These are phyloP conservation scores for Delphinapterus leucas DNA, from an alignment of 2,113 vertebrate genomes.

Conservation along the genomic window DNA sequence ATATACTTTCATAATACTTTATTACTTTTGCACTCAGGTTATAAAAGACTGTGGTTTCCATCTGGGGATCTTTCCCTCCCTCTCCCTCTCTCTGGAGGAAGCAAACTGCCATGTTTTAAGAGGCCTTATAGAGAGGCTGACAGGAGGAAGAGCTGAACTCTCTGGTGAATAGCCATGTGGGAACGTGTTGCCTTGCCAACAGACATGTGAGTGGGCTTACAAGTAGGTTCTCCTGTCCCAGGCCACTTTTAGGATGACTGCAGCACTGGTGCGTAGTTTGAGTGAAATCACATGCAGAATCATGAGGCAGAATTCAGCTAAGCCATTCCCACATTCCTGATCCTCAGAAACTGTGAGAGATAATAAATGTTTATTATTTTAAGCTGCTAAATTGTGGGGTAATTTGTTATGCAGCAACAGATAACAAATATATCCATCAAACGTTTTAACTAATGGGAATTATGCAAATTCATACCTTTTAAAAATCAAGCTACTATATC, in stretches of 20 bases:
- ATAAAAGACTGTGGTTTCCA: not conserved
- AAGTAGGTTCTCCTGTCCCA: not conserved
- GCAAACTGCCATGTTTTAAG: not conserved
- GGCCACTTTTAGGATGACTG: not conserved
- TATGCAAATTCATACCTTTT: not conserved
- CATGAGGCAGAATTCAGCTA: not conserved
- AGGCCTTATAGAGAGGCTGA: not conserved
- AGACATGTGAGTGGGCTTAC: not conserved
- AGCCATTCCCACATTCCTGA: not conserved
- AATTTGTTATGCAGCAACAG: not conserved
- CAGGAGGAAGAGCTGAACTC: not conserved
- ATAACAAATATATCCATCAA: not conserved
- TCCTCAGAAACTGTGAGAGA: not conserved
- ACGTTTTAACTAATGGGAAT: not conserved
- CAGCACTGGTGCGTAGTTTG: not conserved
- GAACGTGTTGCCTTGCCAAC: not conserved
- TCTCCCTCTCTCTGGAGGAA: not conserved
- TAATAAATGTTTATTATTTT: not conserved
- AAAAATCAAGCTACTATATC: not conserved
- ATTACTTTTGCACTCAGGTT: not conserved
- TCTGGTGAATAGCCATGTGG: not conserved
- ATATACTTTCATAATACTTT: not conserved
- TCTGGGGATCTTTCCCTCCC: not conserved
- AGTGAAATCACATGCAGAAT: not conserved
- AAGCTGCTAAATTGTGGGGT: not conserved